phyloP scores from a whole-genome alignment of 2,888 invertebrate genomes.

The Caenorhabditis sinica region DNA sequence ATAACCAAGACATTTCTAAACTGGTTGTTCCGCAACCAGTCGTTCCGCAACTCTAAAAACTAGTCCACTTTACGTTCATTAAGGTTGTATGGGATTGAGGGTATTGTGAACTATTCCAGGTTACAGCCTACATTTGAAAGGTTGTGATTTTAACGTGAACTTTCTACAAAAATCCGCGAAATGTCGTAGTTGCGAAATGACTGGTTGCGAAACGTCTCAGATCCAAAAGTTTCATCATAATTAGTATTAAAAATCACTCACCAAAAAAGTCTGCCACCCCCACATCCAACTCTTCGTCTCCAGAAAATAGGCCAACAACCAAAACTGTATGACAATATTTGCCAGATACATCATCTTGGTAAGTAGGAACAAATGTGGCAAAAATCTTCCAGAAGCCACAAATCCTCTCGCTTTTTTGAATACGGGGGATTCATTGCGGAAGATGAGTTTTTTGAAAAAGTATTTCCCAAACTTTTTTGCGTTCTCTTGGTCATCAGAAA shows the following conservation, averaged over 20 bases:
- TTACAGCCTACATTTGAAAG: too few species aligned
- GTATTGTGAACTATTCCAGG: too few species aligned
- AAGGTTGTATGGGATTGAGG: too few species aligned
- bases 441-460: slow-evolving; percentile 64
- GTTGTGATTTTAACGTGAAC: too few species aligned
- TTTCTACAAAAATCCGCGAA: too few species aligned
- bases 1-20: too few species aligned
- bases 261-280: slow-evolving; percentile 74
- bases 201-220: too few species aligned
- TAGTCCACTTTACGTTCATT: too few species aligned
- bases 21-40: too few species aligned
- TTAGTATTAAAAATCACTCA: neutral
- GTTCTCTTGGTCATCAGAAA: slow-evolving; percentile 50
- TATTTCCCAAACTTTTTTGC: slow-evolving; percentile 56
- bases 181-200: too few species aligned
- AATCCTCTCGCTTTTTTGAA: slow-evolving; percentile 43
- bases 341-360: slow-evolving; percentile 74
- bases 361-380: slow-evolving; percentile 67
- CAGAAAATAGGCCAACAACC: slow-evolving; percentile 76
- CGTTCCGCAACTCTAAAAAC: too few species aligned
- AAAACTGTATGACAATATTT: slow-evolving; percentile 75
- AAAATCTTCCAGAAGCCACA: slow-evolving; percentile 66
- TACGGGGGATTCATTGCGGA: slow-evolving; percentile 61
- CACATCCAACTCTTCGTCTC: slow-evolving; percentile 72
- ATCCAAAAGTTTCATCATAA: neutral